Conservation (phyloP, 2,797 vertebrate species). For the Macroramphosus scolopax region DNA sequence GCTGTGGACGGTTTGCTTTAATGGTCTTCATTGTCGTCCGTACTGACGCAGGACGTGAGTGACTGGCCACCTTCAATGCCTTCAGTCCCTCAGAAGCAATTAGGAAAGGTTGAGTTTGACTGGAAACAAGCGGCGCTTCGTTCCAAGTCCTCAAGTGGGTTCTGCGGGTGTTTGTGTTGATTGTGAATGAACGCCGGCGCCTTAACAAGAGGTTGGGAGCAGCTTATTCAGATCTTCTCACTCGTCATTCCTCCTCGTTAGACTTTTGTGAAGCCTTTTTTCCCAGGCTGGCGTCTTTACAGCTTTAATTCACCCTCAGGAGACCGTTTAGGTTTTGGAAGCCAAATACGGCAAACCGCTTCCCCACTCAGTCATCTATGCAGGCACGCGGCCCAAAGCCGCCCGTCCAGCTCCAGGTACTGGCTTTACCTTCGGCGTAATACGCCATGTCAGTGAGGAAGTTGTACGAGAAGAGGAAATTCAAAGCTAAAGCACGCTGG, state of each 20-base stretch:
- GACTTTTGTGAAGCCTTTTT: no score
- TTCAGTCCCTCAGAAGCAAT: constrained; percentile 14
- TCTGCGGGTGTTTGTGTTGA: constrained; percentile 20
- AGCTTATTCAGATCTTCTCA: constrained; percentile 28
- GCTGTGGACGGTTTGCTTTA: constrained; percentile 28
- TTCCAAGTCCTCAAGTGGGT: constrained; percentile 25
- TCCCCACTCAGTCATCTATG: constrained; percentile 31
- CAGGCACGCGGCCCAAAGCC: constrained; percentile 30
- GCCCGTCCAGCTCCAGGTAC: constrained; percentile 23
- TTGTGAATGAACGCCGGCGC: constrained; percentile 14
- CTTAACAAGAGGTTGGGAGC: constrained; percentile 22
- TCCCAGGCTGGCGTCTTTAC: constrained; percentile 48
- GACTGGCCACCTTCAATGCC: constrained; percentile 29
- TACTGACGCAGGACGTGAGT: constrained; percentile 19
- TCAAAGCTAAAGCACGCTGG: constrained; percentile 8
- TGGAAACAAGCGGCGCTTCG: constrained; percentile 18
- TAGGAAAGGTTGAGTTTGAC: constrained; percentile 35
- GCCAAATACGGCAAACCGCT: constrained; percentile 56
- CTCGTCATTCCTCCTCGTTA: constrained; percentile 33
- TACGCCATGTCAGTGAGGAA: constrained; percentile 41
- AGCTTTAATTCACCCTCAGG: constrained; percentile 34
- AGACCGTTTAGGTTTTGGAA: constrained; percentile 51
- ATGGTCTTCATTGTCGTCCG: constrained; percentile 43
- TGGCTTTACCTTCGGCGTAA: constrained; percentile 47
- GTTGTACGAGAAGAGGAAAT: constrained; percentile 31